Base-by-base conservation (phyloP, 1,140 invertebrate genomes). In the Apocrypta bakeri region DNA sequence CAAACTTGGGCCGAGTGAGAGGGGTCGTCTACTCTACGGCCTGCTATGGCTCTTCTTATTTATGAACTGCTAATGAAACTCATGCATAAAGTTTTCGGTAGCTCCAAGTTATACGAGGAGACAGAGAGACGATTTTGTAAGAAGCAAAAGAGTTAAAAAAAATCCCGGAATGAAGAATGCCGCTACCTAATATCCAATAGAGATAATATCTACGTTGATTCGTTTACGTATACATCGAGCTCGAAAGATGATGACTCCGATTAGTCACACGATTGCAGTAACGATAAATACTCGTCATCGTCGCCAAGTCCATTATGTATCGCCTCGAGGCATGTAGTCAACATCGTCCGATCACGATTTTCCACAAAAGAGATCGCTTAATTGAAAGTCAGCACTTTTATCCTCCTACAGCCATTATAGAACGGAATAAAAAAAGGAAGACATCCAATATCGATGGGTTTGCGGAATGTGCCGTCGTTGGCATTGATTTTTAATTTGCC, bases 31-130 rank as follows among this genome's bases (percentile, higher is more conserved):
- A 40, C 61, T 68, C 64, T 66, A 29, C 64, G 56, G 14, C 63
- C 37, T 64, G 61, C 63, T 25, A 73, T 31, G n/a, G 31, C 40
- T 3, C 56, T 66, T 80, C 79, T 80, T 80, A 80, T 80, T 80
- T 80, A 72, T 80, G 79, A 29, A 80, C 69, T 80, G 79, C 69
- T 80, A 80, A 80, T 73, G 79, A 80, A 80, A 80, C 79, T 73
- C 79, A 80, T 80, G 79, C 69, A 73, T 79, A 71, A 80, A 80
- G 79, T 80, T 80, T n/a, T 73, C 69, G 14, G 21, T 37, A 80
- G 42, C 73, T 73, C n/a, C 7, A 71, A 80, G 69, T 72, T 73
- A 63, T 40, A 64, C 56, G 27, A 27, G 27, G 24, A 8, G 40
- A 63, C 27, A 42, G 14, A 77, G 25, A 29, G n/a, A 48, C 21